Evolutionary conservation across 2,113 vertebrate genomes (phyloP).

Genomic region (Paralichthys olivaceus): DNA sequence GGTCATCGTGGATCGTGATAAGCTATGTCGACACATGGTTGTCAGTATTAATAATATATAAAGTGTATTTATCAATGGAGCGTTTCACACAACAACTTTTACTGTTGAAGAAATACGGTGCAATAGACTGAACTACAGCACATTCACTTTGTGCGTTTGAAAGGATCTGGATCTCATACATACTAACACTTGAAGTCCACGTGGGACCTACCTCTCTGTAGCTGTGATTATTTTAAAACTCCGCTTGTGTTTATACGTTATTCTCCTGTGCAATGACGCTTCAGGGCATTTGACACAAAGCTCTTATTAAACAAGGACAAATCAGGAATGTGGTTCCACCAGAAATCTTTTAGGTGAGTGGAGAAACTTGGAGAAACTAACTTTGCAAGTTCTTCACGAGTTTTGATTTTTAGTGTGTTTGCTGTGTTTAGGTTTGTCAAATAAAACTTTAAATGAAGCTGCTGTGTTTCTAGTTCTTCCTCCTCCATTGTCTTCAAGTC

Average conservation of each 20-base stretch:
- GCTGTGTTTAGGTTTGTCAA: background rate
- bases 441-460: background rate
- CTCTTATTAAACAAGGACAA: background rate
- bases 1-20: background rate
- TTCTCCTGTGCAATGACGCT: conserved; percentile 1
- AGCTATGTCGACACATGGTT: background rate
- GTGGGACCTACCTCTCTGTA: background rate
- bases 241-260: background rate
- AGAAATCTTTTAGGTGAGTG: too few relatives aligned
- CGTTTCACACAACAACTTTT: conserved; percentile 4
- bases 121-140: conserved; percentile 1
- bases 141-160: conserved; percentile 9
- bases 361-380: too few relatives aligned
- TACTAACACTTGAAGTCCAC: background rate
- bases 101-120: conserved; percentile 3
- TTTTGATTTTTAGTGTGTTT: background rate
- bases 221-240: background rate
- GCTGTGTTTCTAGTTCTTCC: background rate
- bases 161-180: background rate
- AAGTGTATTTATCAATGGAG: conserved; percentile 45
- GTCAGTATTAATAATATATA: conserved; percentile 21
- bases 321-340: background rate
- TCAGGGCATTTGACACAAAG: background rate
- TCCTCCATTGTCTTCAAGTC: conserved; percentile 9
- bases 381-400: background rate